Percentiles rank a stretch among this genome's conserved stretches.
Conservation (phyloP, 2,888 invertebrate species). For the Sinohyriopsis cumingii region DNA sequence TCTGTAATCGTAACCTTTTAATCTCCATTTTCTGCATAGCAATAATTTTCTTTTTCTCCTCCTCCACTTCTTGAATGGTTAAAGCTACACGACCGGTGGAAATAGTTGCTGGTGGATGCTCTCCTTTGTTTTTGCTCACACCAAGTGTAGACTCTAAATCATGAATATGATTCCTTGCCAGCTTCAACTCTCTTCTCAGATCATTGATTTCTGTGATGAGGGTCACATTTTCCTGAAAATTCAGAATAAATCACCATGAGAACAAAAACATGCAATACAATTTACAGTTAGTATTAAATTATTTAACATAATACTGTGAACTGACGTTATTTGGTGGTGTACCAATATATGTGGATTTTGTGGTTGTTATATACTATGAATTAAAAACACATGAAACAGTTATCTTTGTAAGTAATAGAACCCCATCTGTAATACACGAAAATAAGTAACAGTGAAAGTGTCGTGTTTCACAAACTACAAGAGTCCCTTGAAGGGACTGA, state of each 20-base stretch:
- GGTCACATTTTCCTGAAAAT: constrained; percentile 81
- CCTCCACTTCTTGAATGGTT: constrained; percentile 78
- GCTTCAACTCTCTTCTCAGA: constrained; percentile 80
- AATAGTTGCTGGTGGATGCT: constrained; percentile 40
- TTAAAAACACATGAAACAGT: background rate
- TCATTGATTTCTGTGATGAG: constrained; percentile 85
- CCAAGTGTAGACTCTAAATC: constrained; percentile 79
- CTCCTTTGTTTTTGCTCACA: constrained; percentile 56
- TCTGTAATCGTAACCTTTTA: constrained; percentile 63
- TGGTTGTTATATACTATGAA: background rate
- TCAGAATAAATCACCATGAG: constrained; percentile 5
- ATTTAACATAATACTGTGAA: background rate
- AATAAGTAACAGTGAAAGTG: too few species aligned
- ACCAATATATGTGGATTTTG: too few species aligned
- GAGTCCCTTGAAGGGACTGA: too few species aligned
- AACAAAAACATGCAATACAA: background rate
- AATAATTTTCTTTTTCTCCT: constrained; percentile 71
- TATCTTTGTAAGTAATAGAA: background rate
- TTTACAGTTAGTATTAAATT: too few species aligned
- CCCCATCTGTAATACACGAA: too few species aligned
- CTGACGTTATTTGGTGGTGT: background rate
- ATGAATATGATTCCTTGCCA: constrained; percentile 78
- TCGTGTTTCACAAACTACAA: too few species aligned
- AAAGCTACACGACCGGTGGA: constrained; percentile 69
- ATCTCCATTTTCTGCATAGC: constrained; percentile 73